These are phyloP conservation scores for Drosophila pseudoobscura DNA, from an alignment of 1,140 invertebrate genomes.

Conservation along the genomic window DNA sequence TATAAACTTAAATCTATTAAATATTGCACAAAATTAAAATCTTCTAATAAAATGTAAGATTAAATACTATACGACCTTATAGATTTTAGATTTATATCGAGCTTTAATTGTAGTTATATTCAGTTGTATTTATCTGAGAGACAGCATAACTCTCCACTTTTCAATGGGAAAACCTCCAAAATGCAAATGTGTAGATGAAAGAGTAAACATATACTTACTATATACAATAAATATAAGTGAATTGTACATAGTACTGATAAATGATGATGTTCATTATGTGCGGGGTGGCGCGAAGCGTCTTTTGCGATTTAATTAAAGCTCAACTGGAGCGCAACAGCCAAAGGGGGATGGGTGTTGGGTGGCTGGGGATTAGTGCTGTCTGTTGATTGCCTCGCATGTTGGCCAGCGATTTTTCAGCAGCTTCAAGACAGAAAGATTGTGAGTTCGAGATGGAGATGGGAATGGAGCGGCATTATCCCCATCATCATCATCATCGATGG, in stretches of 20 bases:
- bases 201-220: too few relatives aligned
- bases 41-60: neutral
- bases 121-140: too few relatives aligned
- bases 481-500: conserved; percentile 65
- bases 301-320: conserved; percentile 77
- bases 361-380: neutral
- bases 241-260: conserved; percentile 31
- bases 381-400: conserved; percentile 45
- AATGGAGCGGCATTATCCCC: conserved; percentile 8
- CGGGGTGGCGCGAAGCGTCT: conserved; percentile 62
- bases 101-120: too few relatives aligned
- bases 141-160: too few relatives aligned
- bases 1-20: too few relatives aligned
- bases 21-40: too few relatives aligned
- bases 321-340: conserved; percentile 25
- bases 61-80: neutral
- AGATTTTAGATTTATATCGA: neutral
- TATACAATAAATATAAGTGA: neutral
- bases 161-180: too few relatives aligned
- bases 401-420: conserved; percentile 44
- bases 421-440: neutral
- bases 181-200: too few relatives aligned
- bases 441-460: neutral
- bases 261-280: conserved; percentile 75
- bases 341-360: neutral